Base-by-base conservation (phyloP, 1,140 invertebrate species). In the Thrips palmi region DNA sequence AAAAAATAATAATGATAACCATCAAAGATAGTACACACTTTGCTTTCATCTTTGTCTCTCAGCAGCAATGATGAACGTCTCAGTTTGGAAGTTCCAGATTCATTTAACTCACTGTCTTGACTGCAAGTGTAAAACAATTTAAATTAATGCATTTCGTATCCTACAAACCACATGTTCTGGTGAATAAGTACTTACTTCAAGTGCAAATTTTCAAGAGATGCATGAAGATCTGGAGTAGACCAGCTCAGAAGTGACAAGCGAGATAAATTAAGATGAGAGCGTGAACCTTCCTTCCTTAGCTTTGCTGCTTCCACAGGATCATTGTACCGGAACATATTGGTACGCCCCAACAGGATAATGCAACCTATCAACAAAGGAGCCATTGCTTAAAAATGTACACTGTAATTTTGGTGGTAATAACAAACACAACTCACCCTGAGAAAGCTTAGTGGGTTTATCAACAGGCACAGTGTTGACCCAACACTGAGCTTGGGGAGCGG, bases 301-400 rank as follows among this genome's bases (percentile, higher is more conserved):
- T 84, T 80, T 10, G 83, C 83, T 10, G 84, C 85, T 56, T 91
- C 85, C 0, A 68, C 78, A 18, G 87, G 87, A 64, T 92, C 83
- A 59, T 91, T 92, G 56, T 86, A 91, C 23, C 86, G 73, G 58
- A 92, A 92, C 68, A 91, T 87, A 55, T 87, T 88, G 27, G 81
- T 85, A 43, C 79, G 71, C 2, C 87, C 87, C 14, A 93, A 63
- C 19, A 88, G 59, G 21, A 93, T 77, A 20, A 87, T 80, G 52
- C 75, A 81, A 24, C 80, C 74, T 76, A 49, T 11, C 50, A 47
- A 43, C 29, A 40, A 34, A 41, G 37, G 5, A 37, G 36, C 6
- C 7, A 24, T 8, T 25, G 19, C 11, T 11, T 29, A 29, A 28
- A 24, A 28, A 17, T 21, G 30, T 4, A 12, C 19, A 37, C 8